Percentiles rank a stretch among this genome's conserved stretches.
Evolutionary conservation across 2,113 vertebrate genomes (phyloP).

Genomic region (Variabilichromis moorii): DNA sequence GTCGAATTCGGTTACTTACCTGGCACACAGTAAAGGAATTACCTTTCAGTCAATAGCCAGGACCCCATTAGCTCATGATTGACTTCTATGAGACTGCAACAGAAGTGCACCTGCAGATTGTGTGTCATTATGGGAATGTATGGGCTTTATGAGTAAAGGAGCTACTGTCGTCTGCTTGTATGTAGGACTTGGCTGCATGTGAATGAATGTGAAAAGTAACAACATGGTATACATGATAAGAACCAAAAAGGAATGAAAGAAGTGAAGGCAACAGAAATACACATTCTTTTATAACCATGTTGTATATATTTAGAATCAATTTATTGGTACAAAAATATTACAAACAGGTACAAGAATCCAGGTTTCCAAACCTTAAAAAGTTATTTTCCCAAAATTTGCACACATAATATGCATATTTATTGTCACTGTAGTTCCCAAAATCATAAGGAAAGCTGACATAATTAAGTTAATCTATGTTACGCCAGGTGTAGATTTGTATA

Average conservation of each 20-base stretch:
- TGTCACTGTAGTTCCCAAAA: background rate
- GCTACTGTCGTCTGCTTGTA: background rate
- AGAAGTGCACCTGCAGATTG: conserved; percentile 5
- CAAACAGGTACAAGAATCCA: conserved; percentile 39
- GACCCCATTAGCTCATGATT: conserved; percentile 34
- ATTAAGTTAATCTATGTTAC: background rate
- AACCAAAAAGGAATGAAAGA: background rate
- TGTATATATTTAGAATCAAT: conserved; percentile 24
- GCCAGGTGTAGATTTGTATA: conserved; percentile 5
- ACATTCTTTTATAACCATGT: background rate
- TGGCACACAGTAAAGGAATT: conserved; percentile 41
- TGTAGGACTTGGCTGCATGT: background rate
- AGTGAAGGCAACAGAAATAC: background rate
- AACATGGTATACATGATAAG: background rate
- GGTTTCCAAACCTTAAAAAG: background rate
- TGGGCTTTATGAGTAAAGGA: background rate
- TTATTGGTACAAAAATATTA: conserved; percentile 68
- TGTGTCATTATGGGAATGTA: background rate
- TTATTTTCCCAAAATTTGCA: conserved; percentile 14
- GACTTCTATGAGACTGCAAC: background rate
- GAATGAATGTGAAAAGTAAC: background rate
- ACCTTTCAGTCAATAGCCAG: conserved; percentile 36
- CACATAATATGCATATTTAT: background rate
- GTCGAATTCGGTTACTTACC: conserved; percentile 57
- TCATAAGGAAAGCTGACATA: background rate